A percentile compares a stretch with the other conserved stretches of the same genome.
These are phyloP conservation scores for Anguilla obscura DNA, from an alignment of 2,797 vertebrate genomes.

Conservation along the genomic window DNA sequence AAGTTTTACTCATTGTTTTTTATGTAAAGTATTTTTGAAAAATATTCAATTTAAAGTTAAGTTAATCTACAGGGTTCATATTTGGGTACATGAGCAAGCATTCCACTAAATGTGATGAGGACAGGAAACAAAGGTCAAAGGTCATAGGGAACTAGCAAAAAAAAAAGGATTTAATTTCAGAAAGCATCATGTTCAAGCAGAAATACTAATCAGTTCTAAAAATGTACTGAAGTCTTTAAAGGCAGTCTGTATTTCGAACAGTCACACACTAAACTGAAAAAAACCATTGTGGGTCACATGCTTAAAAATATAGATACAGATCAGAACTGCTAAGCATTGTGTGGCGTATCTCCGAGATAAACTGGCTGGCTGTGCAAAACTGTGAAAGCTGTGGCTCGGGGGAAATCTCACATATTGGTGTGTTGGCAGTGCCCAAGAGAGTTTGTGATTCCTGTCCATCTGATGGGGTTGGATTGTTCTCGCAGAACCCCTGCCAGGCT, in stretches of 20 bases:
- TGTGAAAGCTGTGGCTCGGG: background rate
- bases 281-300: background rate
- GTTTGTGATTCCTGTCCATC: background rate
- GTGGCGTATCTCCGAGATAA: background rate
- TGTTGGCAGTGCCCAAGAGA: background rate
- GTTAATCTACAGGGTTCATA: background rate
- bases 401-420: background rate
- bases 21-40: background rate
- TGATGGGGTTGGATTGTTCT: slow-evolving; percentile 4
- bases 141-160: background rate
- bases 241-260: background rate
- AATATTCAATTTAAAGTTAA: background rate
- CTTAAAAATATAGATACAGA: background rate
- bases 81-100: background rate
- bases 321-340: background rate
- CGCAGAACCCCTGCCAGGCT: slow-evolving; percentile 8
- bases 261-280: background rate
- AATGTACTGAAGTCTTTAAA: background rate
- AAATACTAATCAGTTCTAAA: background rate
- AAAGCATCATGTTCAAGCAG: background rate
- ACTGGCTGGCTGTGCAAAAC: background rate
- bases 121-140: background rate
- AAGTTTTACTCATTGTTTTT: too few relatives aligned
- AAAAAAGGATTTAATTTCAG: background rate
- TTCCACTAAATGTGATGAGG: background rate